Conservation (phyloP, 1,140 invertebrate species). For the Drosophila azteca region DNA sequence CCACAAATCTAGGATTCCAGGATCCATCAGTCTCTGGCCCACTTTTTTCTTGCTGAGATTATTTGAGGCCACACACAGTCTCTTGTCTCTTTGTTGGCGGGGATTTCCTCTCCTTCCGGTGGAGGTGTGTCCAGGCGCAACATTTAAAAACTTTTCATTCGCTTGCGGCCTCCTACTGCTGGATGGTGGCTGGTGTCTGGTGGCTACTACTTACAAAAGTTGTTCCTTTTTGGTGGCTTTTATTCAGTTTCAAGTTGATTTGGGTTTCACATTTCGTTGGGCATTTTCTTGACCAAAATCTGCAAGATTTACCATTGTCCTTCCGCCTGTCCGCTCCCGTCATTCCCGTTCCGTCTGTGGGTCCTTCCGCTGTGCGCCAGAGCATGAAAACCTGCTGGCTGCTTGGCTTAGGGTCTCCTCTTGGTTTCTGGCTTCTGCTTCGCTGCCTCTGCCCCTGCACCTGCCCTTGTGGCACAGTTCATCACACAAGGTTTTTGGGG, state of each 20-base stretch:
- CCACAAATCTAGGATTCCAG: no score
- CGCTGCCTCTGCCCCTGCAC: constrained; percentile 5
- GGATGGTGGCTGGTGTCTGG: no score
- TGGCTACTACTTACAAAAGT: constrained; percentile 20
- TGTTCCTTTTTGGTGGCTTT: constrained; percentile 30
- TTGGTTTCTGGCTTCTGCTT: constrained; percentile 6
- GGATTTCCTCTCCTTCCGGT: no score
- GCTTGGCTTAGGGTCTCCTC: constrained; percentile 20
- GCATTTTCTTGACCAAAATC: constrained; percentile 75
- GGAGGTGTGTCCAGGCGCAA: constrained; percentile 17
- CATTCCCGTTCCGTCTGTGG: constrained; percentile 21
- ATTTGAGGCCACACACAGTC: no score
- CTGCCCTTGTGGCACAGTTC: constrained; percentile 49
- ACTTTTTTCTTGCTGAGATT: no score
- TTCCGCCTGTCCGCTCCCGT: constrained; percentile 38
- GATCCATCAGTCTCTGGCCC: no score
- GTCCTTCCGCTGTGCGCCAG: constrained; percentile 27
- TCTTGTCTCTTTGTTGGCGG: no score
- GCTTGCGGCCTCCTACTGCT: constrained; percentile 41
- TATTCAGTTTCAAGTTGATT: constrained; percentile 70
- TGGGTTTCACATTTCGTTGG: constrained; percentile 58
- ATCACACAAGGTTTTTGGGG: constrained; percentile 43
- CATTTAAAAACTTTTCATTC: constrained; percentile 46
- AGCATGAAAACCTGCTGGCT: constrained; percentile 41
- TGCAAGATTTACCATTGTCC: constrained; percentile 66